A percentile compares a stretch with the other conserved stretches of the same genome.
phyloP scores from a whole-genome alignment of 1,140 invertebrate species.

The Drosophila tristis region DNA sequence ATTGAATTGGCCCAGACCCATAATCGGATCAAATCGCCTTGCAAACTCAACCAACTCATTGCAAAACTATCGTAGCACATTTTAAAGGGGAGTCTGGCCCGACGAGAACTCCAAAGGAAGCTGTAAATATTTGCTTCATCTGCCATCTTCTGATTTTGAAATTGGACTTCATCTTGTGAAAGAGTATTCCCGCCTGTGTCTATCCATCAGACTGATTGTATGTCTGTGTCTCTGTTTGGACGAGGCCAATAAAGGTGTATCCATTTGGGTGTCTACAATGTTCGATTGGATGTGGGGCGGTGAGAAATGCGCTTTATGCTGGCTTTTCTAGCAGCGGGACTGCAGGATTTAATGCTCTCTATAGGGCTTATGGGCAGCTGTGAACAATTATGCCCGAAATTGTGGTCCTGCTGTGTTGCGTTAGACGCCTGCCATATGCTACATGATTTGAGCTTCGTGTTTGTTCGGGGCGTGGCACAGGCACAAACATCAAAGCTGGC shows the following conservation, averaged over 20 bases:
- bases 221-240: slow-evolving; percentile 32
- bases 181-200: background rate
- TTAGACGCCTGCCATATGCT: slow-evolving; percentile 7
- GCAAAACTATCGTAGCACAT: background rate
- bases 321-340: no score
- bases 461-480: slow-evolving; percentile 18
- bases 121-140: slow-evolving; percentile 54
- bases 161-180: slow-evolving; percentile 10
- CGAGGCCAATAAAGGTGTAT: slow-evolving; percentile 32
- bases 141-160: slow-evolving; percentile 17
- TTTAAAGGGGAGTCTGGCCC: background rate
- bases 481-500: slow-evolving; percentile 55
- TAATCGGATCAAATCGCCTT: slow-evolving; percentile 23
- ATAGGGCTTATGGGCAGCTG: slow-evolving; percentile 31
- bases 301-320: slow-evolving; percentile 47
- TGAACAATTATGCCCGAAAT: slow-evolving; percentile 51
- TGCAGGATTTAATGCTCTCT: background rate
- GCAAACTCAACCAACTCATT: slow-evolving; percentile 26
- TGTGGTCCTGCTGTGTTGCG: slow-evolving; percentile 26
- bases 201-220: slow-evolving; percentile 35
- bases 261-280: slow-evolving; percentile 1
- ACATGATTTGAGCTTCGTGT: slow-evolving; percentile 40
- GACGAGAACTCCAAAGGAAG: background rate
- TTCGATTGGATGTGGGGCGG: slow-evolving; percentile 1
- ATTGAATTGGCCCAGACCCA: slow-evolving; percentile 33